Base-by-base conservation (phyloP, 2,797 vertebrate species). In the Sibirionetta formosa region DNA sequence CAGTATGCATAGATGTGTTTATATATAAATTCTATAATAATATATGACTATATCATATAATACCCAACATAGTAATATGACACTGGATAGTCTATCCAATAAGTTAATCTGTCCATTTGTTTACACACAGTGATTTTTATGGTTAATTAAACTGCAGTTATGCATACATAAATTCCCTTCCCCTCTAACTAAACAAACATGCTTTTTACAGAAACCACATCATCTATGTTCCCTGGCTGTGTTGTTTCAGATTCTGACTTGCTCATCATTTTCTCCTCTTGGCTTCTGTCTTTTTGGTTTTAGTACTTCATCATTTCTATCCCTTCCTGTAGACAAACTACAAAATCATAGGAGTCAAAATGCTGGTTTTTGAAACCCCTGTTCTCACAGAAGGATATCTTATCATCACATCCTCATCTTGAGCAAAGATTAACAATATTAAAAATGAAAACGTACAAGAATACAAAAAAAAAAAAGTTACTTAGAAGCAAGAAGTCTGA, bases 221-320 rank as follows among this genome's bases (percentile, higher is more conserved):
- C 50, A 81, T 86, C 65, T 64, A 65, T 51, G 11, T 93, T 93
- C 71, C 76, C 80, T 93, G 90, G 79, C 85, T 83, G 15, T 70
- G 71, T 83, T 95, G 23, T 81, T 94, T 94, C 95, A 90, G 72
- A 90, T 94, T 94, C 88, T 83, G 83, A 94, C 95, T 94, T 95
- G 92, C 53, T 95, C 80, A 77, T 68, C 77, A 54, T 82, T 88
- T 68, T 40, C 3, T 71, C 73, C 81, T 88, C 88, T 42, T 66
- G 92, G 77, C 65, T 93, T 92, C 76, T 88, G 35, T 57, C 82
- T 94, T 94, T 83, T 79, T 94, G 53, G 76, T 88, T 48, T 95
- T 78, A 68, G 2, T 1, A 56, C 44, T 86, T 93, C 54, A 57
- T 35, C 23, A 1, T 86, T 83, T 90, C 33, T 86, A 14, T 58